Conservation (phyloP, 2,113 vertebrate genomes). For the Ptilorrhoa leucosticta region DNA sequence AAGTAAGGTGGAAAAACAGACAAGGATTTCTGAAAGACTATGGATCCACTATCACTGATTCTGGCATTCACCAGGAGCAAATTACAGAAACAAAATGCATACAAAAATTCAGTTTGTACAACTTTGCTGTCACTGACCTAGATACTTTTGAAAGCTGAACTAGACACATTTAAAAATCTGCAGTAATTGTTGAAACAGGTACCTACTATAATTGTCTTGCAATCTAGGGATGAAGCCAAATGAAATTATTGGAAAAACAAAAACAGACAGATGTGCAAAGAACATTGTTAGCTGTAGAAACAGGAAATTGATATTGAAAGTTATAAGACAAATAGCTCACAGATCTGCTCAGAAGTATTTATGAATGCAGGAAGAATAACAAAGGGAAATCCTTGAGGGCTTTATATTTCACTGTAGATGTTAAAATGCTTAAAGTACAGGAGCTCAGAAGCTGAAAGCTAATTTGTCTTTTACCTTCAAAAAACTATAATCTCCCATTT, state of each 20-base stretch:
- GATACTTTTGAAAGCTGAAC: background rate
- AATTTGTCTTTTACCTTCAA: background rate
- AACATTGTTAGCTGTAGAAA: background rate
- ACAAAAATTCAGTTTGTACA: background rate
- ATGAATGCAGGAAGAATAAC: background rate
- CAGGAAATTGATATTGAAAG: background rate
- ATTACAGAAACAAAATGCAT: background rate
- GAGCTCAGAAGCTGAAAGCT: background rate
- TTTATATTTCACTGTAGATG: background rate
- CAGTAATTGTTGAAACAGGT: background rate
- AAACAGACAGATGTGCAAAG: background rate
- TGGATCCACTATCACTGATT: background rate
- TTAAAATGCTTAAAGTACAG: background rate
- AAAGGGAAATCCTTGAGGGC: background rate
- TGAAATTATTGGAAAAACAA: background rate
- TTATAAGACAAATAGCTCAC: background rate
- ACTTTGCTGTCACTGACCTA: background rate
- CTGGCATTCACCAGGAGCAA: background rate
- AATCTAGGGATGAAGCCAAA: background rate
- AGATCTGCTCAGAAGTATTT: background rate
- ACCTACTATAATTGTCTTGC: background rate
- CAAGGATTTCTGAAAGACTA: background rate
- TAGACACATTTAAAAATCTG: background rate
- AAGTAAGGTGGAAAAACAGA: background rate
- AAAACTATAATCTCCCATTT: background rate